These are phyloP conservation scores for Rhagonycha fulva DNA, from an alignment of 2,888 invertebrate species.

Conservation along the genomic window DNA sequence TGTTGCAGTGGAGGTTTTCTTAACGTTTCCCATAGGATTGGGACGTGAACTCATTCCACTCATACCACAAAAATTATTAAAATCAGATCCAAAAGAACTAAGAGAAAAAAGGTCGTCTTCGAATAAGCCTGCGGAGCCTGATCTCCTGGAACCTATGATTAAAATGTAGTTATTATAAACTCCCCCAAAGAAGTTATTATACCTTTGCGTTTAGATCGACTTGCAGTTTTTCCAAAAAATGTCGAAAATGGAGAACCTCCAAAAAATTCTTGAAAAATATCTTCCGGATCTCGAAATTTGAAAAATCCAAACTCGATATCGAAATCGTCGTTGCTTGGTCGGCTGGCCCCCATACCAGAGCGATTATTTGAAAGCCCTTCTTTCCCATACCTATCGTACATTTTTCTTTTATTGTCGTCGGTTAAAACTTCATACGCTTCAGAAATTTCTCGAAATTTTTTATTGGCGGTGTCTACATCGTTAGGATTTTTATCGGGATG, in stretches of 20 bases:
- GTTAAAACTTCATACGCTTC: slow-evolving; percentile 99
- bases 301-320: slow-evolving; percentile 65
- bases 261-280: slow-evolving; percentile 98
- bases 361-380: slow-evolving; percentile 69
- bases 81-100: neutral
- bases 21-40: neutral
- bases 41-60: neutral
- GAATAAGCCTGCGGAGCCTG: neutral
- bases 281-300: slow-evolving; percentile 96
- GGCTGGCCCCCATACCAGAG: slow-evolving; percentile 61
- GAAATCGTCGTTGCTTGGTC: slow-evolving; percentile 66
- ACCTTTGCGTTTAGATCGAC: neutral
- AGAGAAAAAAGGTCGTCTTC: neutral
- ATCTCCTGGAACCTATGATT: neutral
- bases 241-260: slow-evolving; percentile 85
- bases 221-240: slow-evolving; percentile 66
- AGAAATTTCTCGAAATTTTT: slow-evolving; percentile 95
- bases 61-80: neutral
- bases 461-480: slow-evolving; percentile 93
- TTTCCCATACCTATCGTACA: slow-evolving; percentile 95
- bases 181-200: neutral
- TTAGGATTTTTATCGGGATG: slow-evolving; percentile 99
- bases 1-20: slow-evolving; percentile 56
- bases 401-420: slow-evolving; percentile 92
- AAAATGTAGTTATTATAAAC: slow-evolving; percentile 46